These are phyloP conservation scores for Clistopyga incitator DNA, from an alignment of 2,888 invertebrate genomes.

Conservation along the genomic window DNA sequence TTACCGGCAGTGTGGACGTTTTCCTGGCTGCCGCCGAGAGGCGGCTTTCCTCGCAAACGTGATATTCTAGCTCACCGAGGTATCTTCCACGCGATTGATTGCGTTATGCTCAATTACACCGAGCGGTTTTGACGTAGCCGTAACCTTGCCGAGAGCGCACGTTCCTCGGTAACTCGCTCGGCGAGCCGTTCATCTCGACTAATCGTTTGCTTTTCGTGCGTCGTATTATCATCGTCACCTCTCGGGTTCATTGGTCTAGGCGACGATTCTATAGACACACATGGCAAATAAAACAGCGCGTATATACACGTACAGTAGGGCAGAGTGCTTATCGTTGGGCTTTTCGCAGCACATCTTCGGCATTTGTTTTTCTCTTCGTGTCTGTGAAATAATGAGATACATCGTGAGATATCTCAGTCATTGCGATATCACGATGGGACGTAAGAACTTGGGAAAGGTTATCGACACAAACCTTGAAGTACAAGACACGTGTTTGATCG, in stretches of 20 bases:
- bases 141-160: constrained; percentile 18
- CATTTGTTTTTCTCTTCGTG: neutral
- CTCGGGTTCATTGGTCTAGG: constrained; percentile 32
- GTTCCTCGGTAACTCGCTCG: constrained; percentile 13
- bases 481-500: neutral
- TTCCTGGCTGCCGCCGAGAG: neutral
- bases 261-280: constrained; percentile 9
- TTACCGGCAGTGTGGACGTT: neutral
- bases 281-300: neutral
- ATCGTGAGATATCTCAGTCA: neutral
- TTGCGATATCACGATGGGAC: neutral
- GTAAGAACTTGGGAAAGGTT: neutral
- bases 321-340: neutral
- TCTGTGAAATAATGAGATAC: neutral
- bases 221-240: constrained; percentile 2
- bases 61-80: neutral
- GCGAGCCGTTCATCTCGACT: constrained; percentile 7
- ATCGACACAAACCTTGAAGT: constrained; percentile 5
- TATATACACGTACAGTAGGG: neutral
- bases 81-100: constrained; percentile 1
- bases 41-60: neutral
- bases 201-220: constrained; percentile 31
- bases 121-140: neutral
- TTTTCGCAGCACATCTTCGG: neutral
- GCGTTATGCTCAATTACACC: constrained; percentile 14